Conservation (phyloP, 2,888 invertebrate genomes). For the Ochlodes sylvanus region DNA sequence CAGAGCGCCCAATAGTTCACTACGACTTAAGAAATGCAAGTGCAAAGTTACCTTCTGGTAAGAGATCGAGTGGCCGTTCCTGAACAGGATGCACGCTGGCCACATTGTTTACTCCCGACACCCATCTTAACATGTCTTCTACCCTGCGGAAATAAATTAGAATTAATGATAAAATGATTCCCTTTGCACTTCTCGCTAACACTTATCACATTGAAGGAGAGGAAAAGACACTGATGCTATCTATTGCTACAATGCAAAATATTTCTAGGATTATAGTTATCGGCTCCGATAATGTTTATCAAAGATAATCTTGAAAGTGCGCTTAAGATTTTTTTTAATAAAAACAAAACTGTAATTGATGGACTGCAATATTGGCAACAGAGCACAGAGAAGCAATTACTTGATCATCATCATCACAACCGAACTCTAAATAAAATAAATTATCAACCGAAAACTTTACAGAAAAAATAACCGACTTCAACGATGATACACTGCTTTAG, state of each 20-base stretch:
- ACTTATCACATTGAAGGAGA: not conserved
- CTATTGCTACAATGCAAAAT: not conserved
- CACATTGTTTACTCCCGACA: slow-evolving; percentile 79
- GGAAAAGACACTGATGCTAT: not conserved
- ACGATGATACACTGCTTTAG: too few relatives aligned
- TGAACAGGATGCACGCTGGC: slow-evolving; percentile 71
- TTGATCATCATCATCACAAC: too few relatives aligned
- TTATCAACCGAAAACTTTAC: too few relatives aligned
- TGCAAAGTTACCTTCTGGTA: slow-evolving; percentile 70
- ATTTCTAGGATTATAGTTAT: not conserved
- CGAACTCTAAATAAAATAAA: too few relatives aligned
- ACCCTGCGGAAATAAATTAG: slow-evolving; percentile 57
- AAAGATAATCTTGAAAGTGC: not conserved
- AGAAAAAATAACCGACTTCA: too few relatives aligned
- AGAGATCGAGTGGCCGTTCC: slow-evolving; percentile 78
- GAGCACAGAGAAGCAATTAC: too few relatives aligned
- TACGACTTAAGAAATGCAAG: not conserved
- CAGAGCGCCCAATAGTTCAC: too few relatives aligned
- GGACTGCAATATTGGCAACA: too few relatives aligned
- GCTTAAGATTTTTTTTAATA: too few relatives aligned
- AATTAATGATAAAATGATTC: not conserved
- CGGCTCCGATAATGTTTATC: not conserved
- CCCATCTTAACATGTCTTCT: slow-evolving; percentile 82
- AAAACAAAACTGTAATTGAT: too few relatives aligned
- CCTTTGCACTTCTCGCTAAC: not conserved